phyloP scores from a whole-genome alignment of 2,888 invertebrate species.

The Apodemia duryi region DNA sequence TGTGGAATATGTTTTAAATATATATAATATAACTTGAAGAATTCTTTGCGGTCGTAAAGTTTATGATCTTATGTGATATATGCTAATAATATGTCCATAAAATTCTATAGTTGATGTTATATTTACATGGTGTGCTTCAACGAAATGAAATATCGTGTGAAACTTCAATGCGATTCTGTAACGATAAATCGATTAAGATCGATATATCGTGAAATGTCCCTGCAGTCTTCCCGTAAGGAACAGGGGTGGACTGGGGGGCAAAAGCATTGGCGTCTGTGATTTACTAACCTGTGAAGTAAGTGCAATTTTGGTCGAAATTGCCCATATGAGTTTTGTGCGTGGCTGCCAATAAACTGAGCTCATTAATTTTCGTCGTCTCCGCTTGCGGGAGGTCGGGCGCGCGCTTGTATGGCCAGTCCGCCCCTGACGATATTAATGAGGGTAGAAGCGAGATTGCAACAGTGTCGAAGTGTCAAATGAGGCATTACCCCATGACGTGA shows the following conservation, averaged over 20 bases:
- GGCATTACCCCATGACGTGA: conserved; percentile 63
- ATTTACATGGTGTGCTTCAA: conserved; percentile 6
- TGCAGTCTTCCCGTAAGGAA: conserved; percentile 77
- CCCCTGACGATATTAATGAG: conserved; percentile 81
- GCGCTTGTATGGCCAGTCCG: conserved; percentile 80
- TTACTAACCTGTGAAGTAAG: conserved; percentile 80
- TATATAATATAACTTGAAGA: too few relatives aligned
- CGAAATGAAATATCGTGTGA: conserved; percentile 29
- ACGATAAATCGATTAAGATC: conserved; percentile 57
- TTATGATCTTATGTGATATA: conserved; percentile 20
- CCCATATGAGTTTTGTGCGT: conserved; percentile 80
- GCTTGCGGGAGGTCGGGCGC: conserved; percentile 77
- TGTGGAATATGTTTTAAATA: not conserved
- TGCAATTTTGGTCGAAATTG: conserved; percentile 79
- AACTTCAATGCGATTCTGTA: conserved; percentile 63
- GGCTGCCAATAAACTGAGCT: conserved; percentile 80
- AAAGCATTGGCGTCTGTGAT: conserved; percentile 73
- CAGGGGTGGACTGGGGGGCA: conserved; percentile 77
- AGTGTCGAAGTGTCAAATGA: conserved; percentile 70
- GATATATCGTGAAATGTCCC: conserved; percentile 59
- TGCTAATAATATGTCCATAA: conserved; percentile 3
- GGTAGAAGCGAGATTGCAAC: conserved; percentile 77
- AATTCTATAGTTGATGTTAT: not conserved
- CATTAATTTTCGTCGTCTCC: conserved; percentile 80
- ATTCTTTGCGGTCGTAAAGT: not conserved